Evolutionary conservation across 2,888 invertebrate genomes (phyloP).

Genomic region (Mythimna pallens): DNA sequence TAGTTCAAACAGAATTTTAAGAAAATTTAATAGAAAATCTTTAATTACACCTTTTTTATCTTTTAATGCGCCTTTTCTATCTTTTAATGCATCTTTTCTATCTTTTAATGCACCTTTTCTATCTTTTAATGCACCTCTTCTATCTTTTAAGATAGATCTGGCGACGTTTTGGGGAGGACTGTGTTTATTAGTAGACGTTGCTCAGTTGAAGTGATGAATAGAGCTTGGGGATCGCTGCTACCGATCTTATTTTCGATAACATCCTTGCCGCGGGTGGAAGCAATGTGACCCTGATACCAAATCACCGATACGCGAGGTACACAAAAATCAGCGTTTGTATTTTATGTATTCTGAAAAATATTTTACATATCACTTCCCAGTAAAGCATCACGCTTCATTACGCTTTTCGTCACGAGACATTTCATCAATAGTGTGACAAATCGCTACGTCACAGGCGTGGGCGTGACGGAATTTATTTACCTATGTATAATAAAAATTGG

Average conservation of each 20-base stretch:
- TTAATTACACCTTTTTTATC: neutral
- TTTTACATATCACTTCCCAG: slow-evolving; percentile 45
- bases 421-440: slow-evolving; percentile 43
- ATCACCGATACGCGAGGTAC: neutral
- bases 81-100: too few relatives aligned
- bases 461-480: slow-evolving; percentile 19
- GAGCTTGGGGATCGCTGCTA: too few relatives aligned
- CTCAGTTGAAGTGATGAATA: neutral
- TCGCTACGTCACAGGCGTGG: slow-evolving; percentile 28
- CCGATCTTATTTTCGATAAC: neutral
- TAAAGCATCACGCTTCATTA: slow-evolving; percentile 35
- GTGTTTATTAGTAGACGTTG: too few relatives aligned
- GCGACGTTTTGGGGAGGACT: too few relatives aligned
- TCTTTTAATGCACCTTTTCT: too few relatives aligned
- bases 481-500: neutral
- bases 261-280: neutral
- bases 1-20: too few relatives aligned
- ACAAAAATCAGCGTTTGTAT: neutral
- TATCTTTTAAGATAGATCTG: too few relatives aligned
- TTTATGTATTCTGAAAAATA: slow-evolving; percentile 16
- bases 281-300: slow-evolving; percentile 10
- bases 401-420: slow-evolving; percentile 33
- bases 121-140: too few relatives aligned
- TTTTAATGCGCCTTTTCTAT: too few relatives aligned
- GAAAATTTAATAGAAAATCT: neutral